phyloP scores from a whole-genome alignment of 1,140 invertebrate species.

The Cepaea nemoralis region DNA sequence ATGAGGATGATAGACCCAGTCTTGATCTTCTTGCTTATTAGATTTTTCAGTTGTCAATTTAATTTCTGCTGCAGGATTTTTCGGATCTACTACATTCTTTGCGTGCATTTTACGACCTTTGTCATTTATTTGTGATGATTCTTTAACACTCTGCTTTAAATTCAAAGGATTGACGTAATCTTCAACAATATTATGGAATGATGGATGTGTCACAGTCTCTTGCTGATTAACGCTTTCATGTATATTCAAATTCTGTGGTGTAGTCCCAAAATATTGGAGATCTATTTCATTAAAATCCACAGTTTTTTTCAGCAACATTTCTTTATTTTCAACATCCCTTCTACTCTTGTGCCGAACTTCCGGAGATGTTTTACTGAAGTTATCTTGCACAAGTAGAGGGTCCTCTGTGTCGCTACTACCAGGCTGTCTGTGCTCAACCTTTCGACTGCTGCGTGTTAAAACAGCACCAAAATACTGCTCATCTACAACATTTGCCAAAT shows the following conservation, averaged over 20 bases:
- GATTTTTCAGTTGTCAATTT: neutral
- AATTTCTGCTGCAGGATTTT: too few relatives aligned
- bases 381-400: neutral
- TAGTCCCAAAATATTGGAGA: slow-evolving; percentile 23
- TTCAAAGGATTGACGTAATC: neutral
- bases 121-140: neutral
- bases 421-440: too few relatives aligned
- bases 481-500: neutral
- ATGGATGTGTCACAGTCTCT: neutral
- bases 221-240: neutral
- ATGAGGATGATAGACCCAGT: too few relatives aligned
- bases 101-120: neutral
- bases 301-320: neutral
- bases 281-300: slow-evolving; percentile 30
- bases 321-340: neutral
- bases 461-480: slow-evolving; percentile 30
- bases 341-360: neutral
- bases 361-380: too few relatives aligned
- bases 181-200: neutral
- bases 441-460: neutral
- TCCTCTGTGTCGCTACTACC: neutral
- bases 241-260: neutral
- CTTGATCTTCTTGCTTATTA: neutral
- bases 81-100: too few relatives aligned
- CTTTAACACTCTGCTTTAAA: neutral